Base-by-base conservation (phyloP, 2,888 invertebrate genomes). In the Spilosoma lubricipeda region DNA sequence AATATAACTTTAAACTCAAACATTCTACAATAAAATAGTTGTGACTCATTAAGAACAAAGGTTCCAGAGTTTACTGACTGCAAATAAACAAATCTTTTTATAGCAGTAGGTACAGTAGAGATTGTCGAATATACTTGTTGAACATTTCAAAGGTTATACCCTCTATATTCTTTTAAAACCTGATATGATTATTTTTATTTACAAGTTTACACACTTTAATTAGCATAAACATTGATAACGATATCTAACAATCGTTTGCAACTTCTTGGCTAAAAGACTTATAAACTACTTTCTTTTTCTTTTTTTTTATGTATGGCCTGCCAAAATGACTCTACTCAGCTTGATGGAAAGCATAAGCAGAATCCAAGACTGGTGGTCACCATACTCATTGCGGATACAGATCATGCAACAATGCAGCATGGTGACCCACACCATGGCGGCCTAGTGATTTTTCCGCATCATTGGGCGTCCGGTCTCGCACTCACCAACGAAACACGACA, bases 131-230 rank as follows among this genome's bases (percentile, higher is more conserved):
- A 52, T 23, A 52, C n/a, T 68, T 36, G 56, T 36, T 36, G 2
- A 8, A 27, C 23, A 30, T 65, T 64, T n/a, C 56, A 27, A 73
- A 48, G 73, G 52, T 64, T 33, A 30, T 56, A 39, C 52, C 13
- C 68, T 65, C 48, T 56, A 15, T 30, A 42, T 36, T 48, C 11
- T 27, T 4, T 56, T 33, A 13, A 52, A 11, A n/a, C 30, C n/a
- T 23, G 39, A 33, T 64, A 64, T 52, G 15, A 27, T 23, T 45
- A 27, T 48, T 70, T 66, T 73, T 73, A 72, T 73, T 30, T 42
- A 23, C 69, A 64, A 30, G 39, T 39, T 11, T 73, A 33, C 27
- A 23, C 23, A 36, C 56, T 52, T 52, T 69, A 65, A 73, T 72
- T 33, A 52, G 18, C 65, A 33, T 48, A 36, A 56, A 36, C 20